Evolutionary conservation across 2,113 vertebrate species (phyloP).

Genomic region (Bubo scandiacus): DNA sequence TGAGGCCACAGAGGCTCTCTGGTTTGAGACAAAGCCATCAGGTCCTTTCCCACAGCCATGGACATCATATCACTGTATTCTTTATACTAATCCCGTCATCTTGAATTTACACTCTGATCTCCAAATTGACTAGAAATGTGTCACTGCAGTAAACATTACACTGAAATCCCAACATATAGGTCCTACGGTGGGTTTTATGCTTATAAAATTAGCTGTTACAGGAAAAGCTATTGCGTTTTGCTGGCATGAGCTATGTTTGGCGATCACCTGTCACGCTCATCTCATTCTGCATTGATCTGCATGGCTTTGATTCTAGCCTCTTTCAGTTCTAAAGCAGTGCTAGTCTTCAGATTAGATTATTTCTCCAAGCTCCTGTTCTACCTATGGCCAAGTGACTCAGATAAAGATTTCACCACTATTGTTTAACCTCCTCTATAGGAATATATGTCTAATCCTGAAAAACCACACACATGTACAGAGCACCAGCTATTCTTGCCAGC

Average conservation of each 20-base stretch:
- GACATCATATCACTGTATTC: not conserved
- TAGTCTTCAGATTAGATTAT: no score
- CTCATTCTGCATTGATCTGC: not conserved
- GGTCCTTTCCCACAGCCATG: not conserved
- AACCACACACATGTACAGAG: not conserved
- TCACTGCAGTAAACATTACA: not conserved
- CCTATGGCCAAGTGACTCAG: not conserved
- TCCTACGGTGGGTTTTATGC: not conserved
- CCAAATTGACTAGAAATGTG: not conserved
- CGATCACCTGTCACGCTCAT: no score
- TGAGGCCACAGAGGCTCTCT: not conserved
- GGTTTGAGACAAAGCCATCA: not conserved
- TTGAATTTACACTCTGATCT: not conserved
- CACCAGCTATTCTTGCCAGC: not conserved
- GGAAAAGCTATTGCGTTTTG: not conserved
- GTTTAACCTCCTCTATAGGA: not conserved
- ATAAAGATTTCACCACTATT: not conserved
- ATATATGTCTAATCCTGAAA: not conserved
- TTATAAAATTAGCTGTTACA: not conserved
- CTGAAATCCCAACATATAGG: not conserved
- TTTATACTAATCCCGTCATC: no score
- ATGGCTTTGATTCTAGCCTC: not conserved
- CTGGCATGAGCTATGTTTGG: not conserved
- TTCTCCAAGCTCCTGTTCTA: not conserved
- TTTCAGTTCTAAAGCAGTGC: not conserved